Evolutionary conservation across 1,140 invertebrate species (phyloP).

Genomic region (Cepaea nemoralis): DNA sequence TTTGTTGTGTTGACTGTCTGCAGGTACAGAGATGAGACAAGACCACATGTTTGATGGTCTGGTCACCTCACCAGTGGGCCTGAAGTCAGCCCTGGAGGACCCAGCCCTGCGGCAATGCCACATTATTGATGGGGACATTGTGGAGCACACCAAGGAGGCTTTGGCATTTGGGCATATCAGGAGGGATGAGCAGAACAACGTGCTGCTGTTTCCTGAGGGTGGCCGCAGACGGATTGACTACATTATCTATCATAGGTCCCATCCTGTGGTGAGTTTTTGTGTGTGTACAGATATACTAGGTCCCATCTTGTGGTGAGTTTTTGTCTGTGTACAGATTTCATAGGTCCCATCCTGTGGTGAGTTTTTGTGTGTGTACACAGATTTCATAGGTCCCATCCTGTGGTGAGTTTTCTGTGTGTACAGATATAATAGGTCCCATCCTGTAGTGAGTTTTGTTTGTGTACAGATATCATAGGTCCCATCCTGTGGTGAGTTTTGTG

Average conservation of each 20-base stretch:
- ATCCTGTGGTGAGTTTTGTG: no score
- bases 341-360: no score
- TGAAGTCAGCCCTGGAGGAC: slow-evolving; percentile 48
- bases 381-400: no score
- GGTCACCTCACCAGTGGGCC: slow-evolving; percentile 47
- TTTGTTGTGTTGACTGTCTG: no score
- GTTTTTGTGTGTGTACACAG: no score
- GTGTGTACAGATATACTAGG: no score
- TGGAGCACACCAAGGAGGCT: slow-evolving; percentile 41
- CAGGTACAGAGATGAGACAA: slow-evolving; percentile 53
- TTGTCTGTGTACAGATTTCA: no score
- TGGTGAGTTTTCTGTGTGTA: no score
- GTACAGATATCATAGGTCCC: no score
- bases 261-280: slow-evolving; percentile 47
- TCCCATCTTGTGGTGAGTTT: no score
- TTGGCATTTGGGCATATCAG: slow-evolving; percentile 40
- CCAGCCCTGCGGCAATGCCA: slow-evolving; percentile 48
- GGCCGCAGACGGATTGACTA: slow-evolving; percentile 53
- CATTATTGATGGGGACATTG: slow-evolving; percentile 52
- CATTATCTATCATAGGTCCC: slow-evolving; percentile 44
- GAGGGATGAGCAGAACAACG: slow-evolving; percentile 37
- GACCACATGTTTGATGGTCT: slow-evolving; percentile 39
- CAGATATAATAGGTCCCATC: no score
- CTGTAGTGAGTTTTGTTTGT: no score
- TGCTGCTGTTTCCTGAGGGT: slow-evolving; percentile 39